These are phyloP conservation scores for Molossus molossus DNA, from an alignment of 2,797 vertebrate species.

Conservation along the genomic window DNA sequence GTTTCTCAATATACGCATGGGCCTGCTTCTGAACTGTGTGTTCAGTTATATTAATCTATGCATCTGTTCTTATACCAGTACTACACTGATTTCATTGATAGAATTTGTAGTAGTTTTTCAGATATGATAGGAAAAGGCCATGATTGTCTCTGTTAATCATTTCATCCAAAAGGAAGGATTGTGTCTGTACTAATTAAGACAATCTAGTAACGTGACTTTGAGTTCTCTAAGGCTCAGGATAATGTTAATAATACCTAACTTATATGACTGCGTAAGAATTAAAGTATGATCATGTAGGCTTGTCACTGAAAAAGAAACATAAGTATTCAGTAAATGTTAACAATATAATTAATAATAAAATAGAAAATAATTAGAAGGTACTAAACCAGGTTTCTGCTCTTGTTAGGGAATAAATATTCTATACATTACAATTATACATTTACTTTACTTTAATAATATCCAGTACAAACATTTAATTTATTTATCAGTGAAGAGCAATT, in stretches of 20 bases:
- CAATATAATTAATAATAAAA: background rate
- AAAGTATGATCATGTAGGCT: background rate
- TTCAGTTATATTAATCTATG: background rate
- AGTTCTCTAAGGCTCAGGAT: background rate
- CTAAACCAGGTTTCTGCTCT: background rate
- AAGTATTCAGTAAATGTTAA: slow-evolving; percentile 10
- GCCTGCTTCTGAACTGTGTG: background rate
- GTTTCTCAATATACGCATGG: background rate
- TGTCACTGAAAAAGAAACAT: background rate
- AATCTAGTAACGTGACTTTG: slow-evolving; percentile 5
- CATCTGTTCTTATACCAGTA: background rate
- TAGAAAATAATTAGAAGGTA: background rate
- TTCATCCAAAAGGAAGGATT: background rate
- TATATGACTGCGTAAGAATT: background rate
- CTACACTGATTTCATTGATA: background rate
- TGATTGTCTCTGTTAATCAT: background rate
- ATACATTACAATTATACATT: background rate
- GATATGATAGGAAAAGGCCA: background rate
- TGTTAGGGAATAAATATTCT: slow-evolving; percentile 16
- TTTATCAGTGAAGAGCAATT: background rate
- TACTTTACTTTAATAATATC: slow-evolving; percentile 24
- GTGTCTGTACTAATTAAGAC: slow-evolving; percentile 34
- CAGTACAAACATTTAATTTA: background rate
- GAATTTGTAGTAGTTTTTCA: background rate
- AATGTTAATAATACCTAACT: background rate